Base-by-base conservation (phyloP, 2,797 vertebrate genomes). In the Chaetophractus vellerosus region DNA sequence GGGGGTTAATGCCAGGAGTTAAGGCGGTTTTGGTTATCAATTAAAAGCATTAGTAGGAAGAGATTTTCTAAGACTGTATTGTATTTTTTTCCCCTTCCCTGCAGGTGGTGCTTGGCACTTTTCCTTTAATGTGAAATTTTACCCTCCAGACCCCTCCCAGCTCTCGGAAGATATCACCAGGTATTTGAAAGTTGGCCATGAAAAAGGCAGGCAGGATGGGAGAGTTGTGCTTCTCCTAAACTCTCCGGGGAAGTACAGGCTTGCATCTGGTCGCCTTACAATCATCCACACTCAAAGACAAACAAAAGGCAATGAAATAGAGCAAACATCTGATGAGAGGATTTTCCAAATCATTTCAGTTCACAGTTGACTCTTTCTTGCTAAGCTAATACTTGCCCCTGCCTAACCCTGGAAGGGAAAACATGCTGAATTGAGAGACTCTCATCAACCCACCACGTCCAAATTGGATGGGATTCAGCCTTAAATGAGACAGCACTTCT, bases 71-170 rank as follows among this genome's bases (percentile, higher is more conserved):
- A 94, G 63, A 24, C 5, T 97, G 21, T 95, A 45, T 95, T 96
- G 18, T 18, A 55, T 92, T 98, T 38, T 78, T 57, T 38, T 21
- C 38, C 28, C 88, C 33, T 19, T 94, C 28, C 90, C 97, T 96
- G n/a, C 98, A 99, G 99, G 98, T 98, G 99, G 99, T 95, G 99
- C 99, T 97, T 99, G 99, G 99, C 99, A 99, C 98, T 99, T 99
- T 98, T 99, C 99, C 64, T 99, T 99, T 98, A 99, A 99, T 95
- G 99, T 99, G 88, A 99, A 99, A 98, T 99, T 99, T 98, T 99
- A 99, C 97, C 99, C 99, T 91, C 99, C 99, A 80, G 99, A 99
- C 95, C 99, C 99, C 31, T 98, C 99, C 71, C 99, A 99, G 98
- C 99, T 99, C 72, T 99, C 98, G 41, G 99, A 99, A 98, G 99